A percentile compares a stretch with the other conserved stretches of the same genome.
Evolutionary conservation across 2,797 vertebrate species (phyloP).

Genomic region (Atherinosoma microstoma): DNA sequence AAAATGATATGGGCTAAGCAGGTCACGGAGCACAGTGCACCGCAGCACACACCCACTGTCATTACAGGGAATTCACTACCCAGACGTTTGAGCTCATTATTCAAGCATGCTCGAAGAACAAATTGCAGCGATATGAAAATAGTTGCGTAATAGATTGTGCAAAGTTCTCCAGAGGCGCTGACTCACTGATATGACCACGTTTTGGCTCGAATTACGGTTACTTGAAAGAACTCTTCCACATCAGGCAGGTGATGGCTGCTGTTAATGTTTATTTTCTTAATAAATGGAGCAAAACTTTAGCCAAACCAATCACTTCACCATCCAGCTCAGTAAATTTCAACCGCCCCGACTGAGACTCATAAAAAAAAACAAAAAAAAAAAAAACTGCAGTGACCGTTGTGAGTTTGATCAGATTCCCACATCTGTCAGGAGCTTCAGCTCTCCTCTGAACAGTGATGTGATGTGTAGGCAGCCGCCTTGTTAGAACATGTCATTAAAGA

Average conservation of each 20-base stretch:
- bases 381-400: not conserved
- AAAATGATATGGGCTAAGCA: slow-evolving; percentile 31
- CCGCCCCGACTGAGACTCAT: not conserved
- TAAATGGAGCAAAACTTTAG: no score
- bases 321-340: not conserved
- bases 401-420: slow-evolving; percentile 12
- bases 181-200: not conserved
- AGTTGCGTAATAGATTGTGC: slow-evolving; percentile 21
- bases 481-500: slow-evolving; percentile 48
- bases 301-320: no score
- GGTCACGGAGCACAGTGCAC: slow-evolving; percentile 2
- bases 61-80: no score
- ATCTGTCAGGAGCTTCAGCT: slow-evolving; percentile 19
- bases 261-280: no score
- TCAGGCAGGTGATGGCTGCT: no score
- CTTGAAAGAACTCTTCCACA: no score
- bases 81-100: slow-evolving; percentile 19
- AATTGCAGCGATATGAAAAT: not conserved
- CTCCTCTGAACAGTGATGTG: slow-evolving; percentile 12
- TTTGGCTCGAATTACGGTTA: not conserved
- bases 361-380: not conserved
- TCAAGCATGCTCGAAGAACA: slow-evolving; percentile 19
- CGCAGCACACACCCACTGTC: slow-evolving; percentile 2
- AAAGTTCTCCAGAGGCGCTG: not conserved
- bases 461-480: slow-evolving; percentile 44